Percentiles rank a stretch among this genome's conserved stretches.
Conservation (phyloP, 2,113 vertebrate species). For the Hydropotes inermis region DNA sequence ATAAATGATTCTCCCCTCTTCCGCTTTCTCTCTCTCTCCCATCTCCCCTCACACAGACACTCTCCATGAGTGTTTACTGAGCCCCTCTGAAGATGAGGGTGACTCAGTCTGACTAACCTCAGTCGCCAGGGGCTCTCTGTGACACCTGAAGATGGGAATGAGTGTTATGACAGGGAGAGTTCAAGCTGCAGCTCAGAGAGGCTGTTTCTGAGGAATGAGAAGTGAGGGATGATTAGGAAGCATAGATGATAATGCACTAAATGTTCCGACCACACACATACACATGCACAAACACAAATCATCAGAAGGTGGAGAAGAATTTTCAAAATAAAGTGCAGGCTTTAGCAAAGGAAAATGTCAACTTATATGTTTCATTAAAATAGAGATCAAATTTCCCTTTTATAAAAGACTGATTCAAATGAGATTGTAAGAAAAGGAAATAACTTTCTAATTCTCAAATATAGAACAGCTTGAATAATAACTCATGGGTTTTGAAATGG, state of each 20-base stretch:
- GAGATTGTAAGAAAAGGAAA: conserved; percentile 17
- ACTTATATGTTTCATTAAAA: background rate
- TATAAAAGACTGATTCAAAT: conserved; percentile 1
- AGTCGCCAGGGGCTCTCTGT: background rate
- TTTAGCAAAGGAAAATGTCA: background rate
- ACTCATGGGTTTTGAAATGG: conserved; percentile 67
- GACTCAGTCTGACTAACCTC: background rate
- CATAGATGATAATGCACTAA: background rate
- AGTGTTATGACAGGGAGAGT: background rate
- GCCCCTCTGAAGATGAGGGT: background rate
- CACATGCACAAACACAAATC: background rate
- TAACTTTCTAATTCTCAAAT: conserved; percentile 54
- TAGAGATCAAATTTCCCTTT: conserved; percentile 13
- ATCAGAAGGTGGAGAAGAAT: background rate
- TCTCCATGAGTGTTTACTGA: background rate
- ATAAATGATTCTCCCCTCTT: background rate
- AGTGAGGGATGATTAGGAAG: background rate
- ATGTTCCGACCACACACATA: background rate
- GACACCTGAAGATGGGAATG: background rate
- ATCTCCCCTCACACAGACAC: background rate
- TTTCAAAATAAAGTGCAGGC: conserved; percentile 38
- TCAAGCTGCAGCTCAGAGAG: background rate
- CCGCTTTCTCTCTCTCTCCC: accelerated
- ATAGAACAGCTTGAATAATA: conserved; percentile 56
- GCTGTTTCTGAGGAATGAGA: background rate